Evolutionary conservation across 53 echinoderm and acorn worm species (phyloP), one percentile per base, ranked within the genome.

Genomic region (Crossaster papposus): DNA sequence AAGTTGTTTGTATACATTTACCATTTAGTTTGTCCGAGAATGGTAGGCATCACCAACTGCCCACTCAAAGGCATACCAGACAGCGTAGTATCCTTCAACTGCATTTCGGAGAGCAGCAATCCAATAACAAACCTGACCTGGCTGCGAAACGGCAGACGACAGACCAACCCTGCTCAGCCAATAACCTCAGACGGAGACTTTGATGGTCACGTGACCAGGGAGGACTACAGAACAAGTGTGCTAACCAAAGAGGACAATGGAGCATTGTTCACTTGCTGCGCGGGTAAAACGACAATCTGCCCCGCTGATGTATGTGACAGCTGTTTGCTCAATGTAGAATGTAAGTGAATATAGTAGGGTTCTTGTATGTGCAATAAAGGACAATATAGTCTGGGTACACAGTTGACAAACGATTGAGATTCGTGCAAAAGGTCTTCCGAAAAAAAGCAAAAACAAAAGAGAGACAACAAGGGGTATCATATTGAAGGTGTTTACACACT

Each of bases 231-330:
- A 78, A 78, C 78, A 11, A 29, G 24, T 30, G 78, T 78, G 51
- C 30, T 78, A 51, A 78, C 51, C 51, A 78, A 50, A 23, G 52
- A n/a, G 26, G 78, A 78, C 52, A 78, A 78, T 78, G 78, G 78
- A 14, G 78, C 78, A 37, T 20, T 78, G 51, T 78, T 44, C 78
- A 44, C 31, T 3, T 78, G 78, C 52, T 51, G 78, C 29, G 26
- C 78, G 10, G 44, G n/a, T 50, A 44, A 50, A 24, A 78, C 29
- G 14, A 51, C 50, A 20, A 28, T n/a, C 44, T 44, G 44, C 0
- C 23, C 44, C 22, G 51, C 34, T 2, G 78, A 78, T 11, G 78
- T 78, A 24, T 51, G 50, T 10, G 78, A 78, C 22, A 51, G 33
- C 13, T 78, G 78, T 50, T 20, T 13, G 28, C 28, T 78, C 38